Evolutionary conservation across 2,888 invertebrate species (phyloP).

Genomic region (Machimus rusticus): DNA sequence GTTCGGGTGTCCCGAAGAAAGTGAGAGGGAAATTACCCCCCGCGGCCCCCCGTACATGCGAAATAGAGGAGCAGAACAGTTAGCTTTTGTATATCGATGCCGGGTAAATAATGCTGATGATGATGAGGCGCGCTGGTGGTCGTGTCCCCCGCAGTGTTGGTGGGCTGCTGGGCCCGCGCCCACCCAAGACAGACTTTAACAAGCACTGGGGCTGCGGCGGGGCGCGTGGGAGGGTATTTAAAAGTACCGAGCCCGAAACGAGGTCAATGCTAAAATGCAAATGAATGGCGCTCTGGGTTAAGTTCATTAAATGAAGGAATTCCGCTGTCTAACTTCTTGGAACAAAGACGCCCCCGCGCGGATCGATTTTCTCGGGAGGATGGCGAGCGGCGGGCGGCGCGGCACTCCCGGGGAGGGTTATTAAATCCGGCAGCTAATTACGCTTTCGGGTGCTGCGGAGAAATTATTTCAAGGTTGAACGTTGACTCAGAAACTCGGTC

Average conservation of each 20-base stretch:
- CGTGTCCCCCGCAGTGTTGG: slow-evolving; percentile 13
- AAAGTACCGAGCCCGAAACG: slow-evolving; percentile 46
- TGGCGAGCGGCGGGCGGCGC: background rate
- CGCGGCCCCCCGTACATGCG: background rate
- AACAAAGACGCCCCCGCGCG: slow-evolving; percentile 8
- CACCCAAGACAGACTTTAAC: slow-evolving; percentile 25
- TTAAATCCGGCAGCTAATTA: background rate
- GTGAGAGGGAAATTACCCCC: slow-evolving; percentile 43
- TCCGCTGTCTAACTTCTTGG: slow-evolving; percentile 12
- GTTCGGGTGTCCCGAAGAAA: slow-evolving; percentile 27
- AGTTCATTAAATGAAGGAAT: slow-evolving; percentile 42
- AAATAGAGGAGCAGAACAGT: slow-evolving; percentile 22
- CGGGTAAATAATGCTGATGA: slow-evolving; percentile 45
- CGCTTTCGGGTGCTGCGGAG: background rate
- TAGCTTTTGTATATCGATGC: slow-evolving; percentile 39
- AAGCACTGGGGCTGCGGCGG: slow-evolving; percentile 21
- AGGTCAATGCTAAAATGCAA: slow-evolving; percentile 49
- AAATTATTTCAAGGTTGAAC: background rate
- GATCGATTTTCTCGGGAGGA: background rate
- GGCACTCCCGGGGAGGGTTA: background rate
- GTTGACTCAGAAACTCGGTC: background rate
- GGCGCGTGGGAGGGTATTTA: slow-evolving; percentile 37
- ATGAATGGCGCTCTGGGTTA: slow-evolving; percentile 44
- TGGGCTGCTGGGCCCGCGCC: background rate
- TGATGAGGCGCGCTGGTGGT: slow-evolving; percentile 44